Evolutionary conservation across 2,888 invertebrate species (phyloP), one percentile per base, ranked within the genome.

Genomic region (Lepidocyrtoides sp.): DNA sequence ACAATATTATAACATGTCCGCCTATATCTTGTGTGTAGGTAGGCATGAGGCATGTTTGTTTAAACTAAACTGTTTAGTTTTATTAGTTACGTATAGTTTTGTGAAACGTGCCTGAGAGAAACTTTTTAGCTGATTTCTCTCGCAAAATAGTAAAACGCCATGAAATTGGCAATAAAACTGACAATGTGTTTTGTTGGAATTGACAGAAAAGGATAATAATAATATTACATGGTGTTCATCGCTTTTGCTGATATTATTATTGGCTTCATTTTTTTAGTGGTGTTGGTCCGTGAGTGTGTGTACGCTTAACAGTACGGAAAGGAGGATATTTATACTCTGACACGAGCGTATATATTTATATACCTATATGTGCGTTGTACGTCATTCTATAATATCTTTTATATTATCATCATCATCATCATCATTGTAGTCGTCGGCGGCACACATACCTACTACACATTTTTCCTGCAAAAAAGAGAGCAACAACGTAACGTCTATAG

Each of bases 111-210:
- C 51, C 77, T n/a, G 29, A 17, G 77, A 26, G 77, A 77, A 51
- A 20, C 48, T 51, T 77, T n/a, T 51, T 77, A 77, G 77, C 51
- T 77, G 77, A 77, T 77, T 77, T 77, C 51, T 29, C 51, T 77
- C 54, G 77, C 29, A 44, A 77, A 77, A 51, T 14, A 32, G 63
- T 57, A 26, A 88, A 69, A 36, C 17, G 48, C 88, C 79, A 81
- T 88, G 88, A 88, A 88, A 88, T 88, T 81, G 81, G 88, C 81
- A 79, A 88, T 88, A 88, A 77, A 88, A 88, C 51, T 81, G 88
- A 81, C 88, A 88, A 36, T 88, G 7, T 14, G 57, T 51, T 69
- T 57, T 36, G 51, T 69, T 29, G 44, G 7, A 51, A 88, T 60
- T 81, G 86, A 88, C 81, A 54, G 81, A 69, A 81, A 81, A 88